phyloP scores from a whole-genome alignment of 1,140 invertebrate genomes.

The Radopholus similis region DNA sequence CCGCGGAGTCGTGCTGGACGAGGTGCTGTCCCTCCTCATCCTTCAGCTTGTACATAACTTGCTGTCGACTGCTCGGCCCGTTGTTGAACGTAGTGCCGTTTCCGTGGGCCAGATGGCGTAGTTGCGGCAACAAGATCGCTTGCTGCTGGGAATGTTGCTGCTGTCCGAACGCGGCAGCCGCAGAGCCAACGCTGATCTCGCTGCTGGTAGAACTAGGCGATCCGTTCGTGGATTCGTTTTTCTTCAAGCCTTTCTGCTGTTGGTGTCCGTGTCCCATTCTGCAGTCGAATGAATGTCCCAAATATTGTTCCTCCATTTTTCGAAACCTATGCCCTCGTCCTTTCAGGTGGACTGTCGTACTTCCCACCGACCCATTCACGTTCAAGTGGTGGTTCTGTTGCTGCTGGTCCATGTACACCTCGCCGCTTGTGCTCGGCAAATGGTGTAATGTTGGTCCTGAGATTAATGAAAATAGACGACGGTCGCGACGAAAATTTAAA shows the following conservation, averaged over 20 bases:
- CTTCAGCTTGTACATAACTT: not conserved
- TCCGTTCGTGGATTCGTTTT: slow-evolving; percentile 28
- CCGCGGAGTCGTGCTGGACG: not conserved
- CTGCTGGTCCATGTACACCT: no score
- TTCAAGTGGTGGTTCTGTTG: no score
- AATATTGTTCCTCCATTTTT: no score
- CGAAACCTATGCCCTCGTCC: no score
- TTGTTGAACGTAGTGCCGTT: not conserved
- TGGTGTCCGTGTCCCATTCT: not conserved
- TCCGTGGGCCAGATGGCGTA: not conserved
- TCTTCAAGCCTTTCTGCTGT: not conserved
- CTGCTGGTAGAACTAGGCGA: slow-evolving; percentile 31
- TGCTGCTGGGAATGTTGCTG: no score
- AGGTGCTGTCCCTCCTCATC: not conserved
- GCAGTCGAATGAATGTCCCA: no score
- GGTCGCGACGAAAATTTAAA: no score
- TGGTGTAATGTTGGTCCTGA: not conserved
- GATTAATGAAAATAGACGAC: not conserved
- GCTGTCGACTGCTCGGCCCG: no score
- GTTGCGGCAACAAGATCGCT: slow-evolving; percentile 4
- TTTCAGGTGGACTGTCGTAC: no score
- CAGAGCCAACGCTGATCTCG: slow-evolving; percentile 25
- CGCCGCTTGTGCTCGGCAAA: not conserved
- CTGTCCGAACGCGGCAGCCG: no score
- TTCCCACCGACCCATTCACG: no score